These are phyloP conservation scores for Phyllotis vaccarum DNA, from an alignment of 2,797 vertebrate genomes.

Conservation along the genomic window DNA sequence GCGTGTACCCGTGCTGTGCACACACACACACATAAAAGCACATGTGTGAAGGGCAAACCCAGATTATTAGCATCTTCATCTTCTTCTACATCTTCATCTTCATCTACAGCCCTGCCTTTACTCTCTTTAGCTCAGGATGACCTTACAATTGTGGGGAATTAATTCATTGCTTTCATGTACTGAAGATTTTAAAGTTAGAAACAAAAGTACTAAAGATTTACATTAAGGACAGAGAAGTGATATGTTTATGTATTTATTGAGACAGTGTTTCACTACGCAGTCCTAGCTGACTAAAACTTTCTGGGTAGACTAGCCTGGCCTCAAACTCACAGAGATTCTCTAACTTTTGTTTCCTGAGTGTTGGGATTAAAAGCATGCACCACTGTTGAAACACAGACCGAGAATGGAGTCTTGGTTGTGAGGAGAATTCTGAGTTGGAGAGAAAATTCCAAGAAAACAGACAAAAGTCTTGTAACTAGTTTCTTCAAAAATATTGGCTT, in stretches of 20 bases:
- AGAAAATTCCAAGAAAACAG: not conserved
- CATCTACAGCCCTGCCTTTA: not conserved
- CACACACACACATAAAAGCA: not conserved
- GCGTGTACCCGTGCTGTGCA: not conserved
- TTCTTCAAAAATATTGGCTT: not conserved
- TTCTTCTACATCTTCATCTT: too few species aligned
- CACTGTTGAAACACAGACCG: not conserved
- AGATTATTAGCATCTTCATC: not conserved
- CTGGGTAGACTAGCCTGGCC: not conserved
- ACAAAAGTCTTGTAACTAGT: not conserved
- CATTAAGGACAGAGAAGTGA: not conserved
- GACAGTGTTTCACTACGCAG: not conserved
- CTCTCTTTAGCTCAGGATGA: slow-evolving; percentile 30
- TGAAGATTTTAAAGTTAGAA: slow-evolving; percentile 34
- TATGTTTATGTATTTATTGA: not conserved
- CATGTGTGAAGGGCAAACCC: not conserved
- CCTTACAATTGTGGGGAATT: not conserved
- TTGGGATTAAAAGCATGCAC: not conserved
- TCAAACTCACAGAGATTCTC: not conserved
- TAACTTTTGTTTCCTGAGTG: not conserved
- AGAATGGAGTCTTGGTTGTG: not conserved
- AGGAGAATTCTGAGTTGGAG: not conserved
- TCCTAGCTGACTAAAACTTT: not conserved
- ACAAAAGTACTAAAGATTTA: not conserved
- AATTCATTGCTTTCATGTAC: not conserved